A percentile compares a stretch with the other conserved stretches of the same genome.
phyloP scores from a whole-genome alignment of 2,113 vertebrate species.

The Podarcis muralis region DNA sequence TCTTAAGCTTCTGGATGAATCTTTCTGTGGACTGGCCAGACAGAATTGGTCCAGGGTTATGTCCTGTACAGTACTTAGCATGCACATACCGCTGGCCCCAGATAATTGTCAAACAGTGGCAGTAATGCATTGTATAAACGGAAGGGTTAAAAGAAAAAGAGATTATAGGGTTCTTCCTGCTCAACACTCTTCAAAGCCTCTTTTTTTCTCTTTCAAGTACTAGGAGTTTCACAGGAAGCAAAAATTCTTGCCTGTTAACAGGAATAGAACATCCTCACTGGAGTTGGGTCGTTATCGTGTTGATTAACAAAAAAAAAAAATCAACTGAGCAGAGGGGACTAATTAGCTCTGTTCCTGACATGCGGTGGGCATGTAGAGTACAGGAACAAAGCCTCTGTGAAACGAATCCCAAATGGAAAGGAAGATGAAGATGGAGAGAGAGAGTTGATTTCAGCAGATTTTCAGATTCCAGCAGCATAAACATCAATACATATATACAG shows the following conservation, averaged over 20 bases:
- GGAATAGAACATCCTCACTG: background rate
- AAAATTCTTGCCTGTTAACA: background rate
- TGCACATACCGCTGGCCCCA: background rate
- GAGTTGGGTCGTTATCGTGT: background rate
- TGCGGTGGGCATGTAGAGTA: background rate
- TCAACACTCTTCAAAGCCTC: background rate
- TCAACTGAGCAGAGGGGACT: background rate
- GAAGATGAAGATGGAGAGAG: background rate
- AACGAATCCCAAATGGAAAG: background rate
- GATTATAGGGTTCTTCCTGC: background rate
- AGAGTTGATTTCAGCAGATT: background rate
- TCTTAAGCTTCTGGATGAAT: background rate
- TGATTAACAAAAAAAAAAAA: background rate
- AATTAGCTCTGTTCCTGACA: background rate
- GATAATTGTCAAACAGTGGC: background rate
- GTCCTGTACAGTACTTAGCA: background rate
- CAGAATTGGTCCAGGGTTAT: background rate
- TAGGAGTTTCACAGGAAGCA: background rate
- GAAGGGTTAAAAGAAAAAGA: background rate
- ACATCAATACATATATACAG: background rate
- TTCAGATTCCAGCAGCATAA: background rate
- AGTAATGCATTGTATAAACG: background rate
- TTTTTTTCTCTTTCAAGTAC: background rate
- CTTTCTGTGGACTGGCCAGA: background rate
- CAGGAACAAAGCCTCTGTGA: background rate